phyloP scores from a whole-genome alignment of 37 sponge, comb jelly and placozoan species.

The Bolinopsis microptera region DNA sequence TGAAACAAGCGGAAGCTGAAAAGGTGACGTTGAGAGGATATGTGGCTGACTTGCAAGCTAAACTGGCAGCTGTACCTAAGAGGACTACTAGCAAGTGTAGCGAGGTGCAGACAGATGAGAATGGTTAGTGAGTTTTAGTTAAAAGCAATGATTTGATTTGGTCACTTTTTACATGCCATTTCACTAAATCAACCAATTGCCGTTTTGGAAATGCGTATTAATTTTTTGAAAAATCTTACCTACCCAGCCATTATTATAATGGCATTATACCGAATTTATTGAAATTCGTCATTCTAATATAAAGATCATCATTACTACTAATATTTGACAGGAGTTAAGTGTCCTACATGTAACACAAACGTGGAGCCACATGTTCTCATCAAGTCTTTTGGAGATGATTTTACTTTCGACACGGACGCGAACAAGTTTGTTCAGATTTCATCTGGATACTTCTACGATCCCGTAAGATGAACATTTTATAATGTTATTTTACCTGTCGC shows the following conservation, averaged over 20 bases:
- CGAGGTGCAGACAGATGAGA: conserved; percentile 26
- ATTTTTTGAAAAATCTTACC: no score
- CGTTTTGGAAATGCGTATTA: no score
- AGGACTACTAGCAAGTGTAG: background rate
- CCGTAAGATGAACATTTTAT: conserved; percentile 1
- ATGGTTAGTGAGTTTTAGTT: conserved; percentile 30
- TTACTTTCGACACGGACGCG: background rate
- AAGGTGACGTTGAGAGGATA: conserved; percentile 20
- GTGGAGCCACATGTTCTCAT: conserved; percentile 16
- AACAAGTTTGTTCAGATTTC: conserved; percentile 52
- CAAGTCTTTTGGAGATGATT: conserved; percentile 42
- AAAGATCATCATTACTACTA: background rate
- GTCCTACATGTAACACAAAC: background rate
- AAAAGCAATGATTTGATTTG: no score
- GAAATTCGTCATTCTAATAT: no score
- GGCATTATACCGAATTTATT: no score
- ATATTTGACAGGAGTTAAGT: conserved; percentile 56
- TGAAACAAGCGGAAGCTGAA: conserved; percentile 27
- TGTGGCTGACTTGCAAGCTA: conserved; percentile 52
- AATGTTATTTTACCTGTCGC: no score
- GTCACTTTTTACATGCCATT: no score
- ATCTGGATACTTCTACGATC: conserved; percentile 39
- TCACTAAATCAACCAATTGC: no score
- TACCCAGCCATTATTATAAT: no score
- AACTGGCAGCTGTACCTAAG: conserved; percentile 15